Evolutionary conservation across 2,888 invertebrate species (phyloP).

Genomic region (Beris chalybata): DNA sequence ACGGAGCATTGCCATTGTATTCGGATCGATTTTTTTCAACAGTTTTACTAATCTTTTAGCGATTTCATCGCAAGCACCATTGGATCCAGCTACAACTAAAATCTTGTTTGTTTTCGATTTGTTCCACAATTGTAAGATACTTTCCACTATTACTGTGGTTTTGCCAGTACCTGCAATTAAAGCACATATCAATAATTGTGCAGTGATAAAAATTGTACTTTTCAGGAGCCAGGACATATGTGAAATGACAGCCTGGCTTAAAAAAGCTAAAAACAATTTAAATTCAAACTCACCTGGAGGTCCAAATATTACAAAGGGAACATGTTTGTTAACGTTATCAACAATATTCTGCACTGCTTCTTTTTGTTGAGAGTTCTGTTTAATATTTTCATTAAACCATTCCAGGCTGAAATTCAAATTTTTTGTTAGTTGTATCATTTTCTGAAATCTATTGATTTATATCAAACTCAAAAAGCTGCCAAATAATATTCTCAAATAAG

Average conservation of each 20-base stretch:
- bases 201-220: no score
- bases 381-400: constrained; percentile 52
- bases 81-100: constrained; percentile 70
- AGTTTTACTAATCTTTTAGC: constrained; percentile 57
- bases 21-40: constrained; percentile 49
- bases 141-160: constrained; percentile 71
- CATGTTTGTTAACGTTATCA: constrained; percentile 62
- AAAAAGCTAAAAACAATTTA: constrained; percentile 44
- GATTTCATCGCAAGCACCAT: constrained; percentile 72
- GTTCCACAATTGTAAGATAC: constrained; percentile 64
- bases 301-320: constrained; percentile 83
- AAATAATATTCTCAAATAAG: no score
- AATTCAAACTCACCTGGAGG: constrained; percentile 72
- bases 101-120: constrained; percentile 56
- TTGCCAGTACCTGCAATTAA: constrained; percentile 67
- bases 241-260: not conserved
- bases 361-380: constrained; percentile 63
- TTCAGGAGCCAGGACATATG: no score
- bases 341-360: constrained; percentile 70
- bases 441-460: no score
- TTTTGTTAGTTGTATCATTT: no score
- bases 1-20: constrained; percentile 53
- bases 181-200: no score
- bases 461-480: no score
- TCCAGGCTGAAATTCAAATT: constrained; percentile 39